Conservation (phyloP, 30 jellyfish, hydroid and myxozoan genomes). For the Turritopsis rubra region DNA sequence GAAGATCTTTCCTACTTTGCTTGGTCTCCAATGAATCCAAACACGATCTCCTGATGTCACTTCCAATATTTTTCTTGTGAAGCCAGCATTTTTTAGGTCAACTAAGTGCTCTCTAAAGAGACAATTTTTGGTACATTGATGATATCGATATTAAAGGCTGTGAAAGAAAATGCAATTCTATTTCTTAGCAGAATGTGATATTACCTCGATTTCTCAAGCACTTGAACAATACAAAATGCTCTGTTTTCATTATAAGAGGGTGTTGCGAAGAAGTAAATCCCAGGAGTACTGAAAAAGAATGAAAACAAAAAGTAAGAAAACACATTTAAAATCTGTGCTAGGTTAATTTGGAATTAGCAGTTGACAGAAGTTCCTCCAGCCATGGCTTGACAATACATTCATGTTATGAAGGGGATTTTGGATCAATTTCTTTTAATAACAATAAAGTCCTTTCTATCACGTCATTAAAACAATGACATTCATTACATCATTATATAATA, state of each 20-base stretch:
- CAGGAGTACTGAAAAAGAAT: constrained; percentile 31
- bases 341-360: no score
- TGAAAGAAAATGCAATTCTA: no score
- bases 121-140: neutral
- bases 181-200: neutral
- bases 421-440: no score
- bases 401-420: no score
- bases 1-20: constrained; percentile 25
- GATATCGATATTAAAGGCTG: neutral
- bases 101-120: constrained; percentile 28
- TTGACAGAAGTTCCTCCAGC: no score
- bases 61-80: constrained; percentile 34
- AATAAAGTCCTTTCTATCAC: neutral
- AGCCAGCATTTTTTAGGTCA: constrained; percentile 31
- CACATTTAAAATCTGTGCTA: no score
- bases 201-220: constrained; percentile 38
- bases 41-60: constrained; percentile 43
- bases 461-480: neutral
- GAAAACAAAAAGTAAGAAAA: neutral
- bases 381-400: no score
- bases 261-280: constrained; percentile 34
- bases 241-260: constrained; percentile 37
- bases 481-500: neutral
- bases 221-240: constrained; percentile 42
- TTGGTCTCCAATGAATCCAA: constrained; percentile 47